Percentiles rank a stretch among this genome's conserved stretches.
Conservation (phyloP, 2,797 vertebrate species). For the Emydoidea blandingii region DNA sequence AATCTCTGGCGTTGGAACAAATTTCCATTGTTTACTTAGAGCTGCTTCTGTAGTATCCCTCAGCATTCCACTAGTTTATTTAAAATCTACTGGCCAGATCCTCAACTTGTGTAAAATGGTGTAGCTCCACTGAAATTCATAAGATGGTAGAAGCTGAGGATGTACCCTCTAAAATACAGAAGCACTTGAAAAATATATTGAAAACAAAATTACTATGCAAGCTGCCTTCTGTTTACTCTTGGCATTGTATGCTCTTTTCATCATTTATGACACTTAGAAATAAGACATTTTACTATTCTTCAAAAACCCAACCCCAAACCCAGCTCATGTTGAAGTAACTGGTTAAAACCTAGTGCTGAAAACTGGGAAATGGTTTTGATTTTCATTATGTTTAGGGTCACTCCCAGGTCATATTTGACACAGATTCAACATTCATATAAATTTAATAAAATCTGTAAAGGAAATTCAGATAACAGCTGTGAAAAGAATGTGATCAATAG, state of each 20-base stretch:
- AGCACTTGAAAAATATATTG: constrained; percentile 53
- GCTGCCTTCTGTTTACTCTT: constrained; percentile 64
- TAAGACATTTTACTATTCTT: background rate
- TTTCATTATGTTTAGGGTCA: constrained; percentile 76
- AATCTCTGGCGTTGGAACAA: constrained; percentile 52
- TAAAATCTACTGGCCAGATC: constrained; percentile 62
- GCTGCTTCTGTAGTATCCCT: background rate
- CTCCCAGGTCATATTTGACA: constrained; percentile 72
- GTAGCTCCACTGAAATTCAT: background rate
- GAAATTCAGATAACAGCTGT: constrained; percentile 76
- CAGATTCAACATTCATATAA: constrained; percentile 77
- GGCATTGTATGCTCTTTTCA: constrained; percentile 61
- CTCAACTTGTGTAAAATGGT: background rate
- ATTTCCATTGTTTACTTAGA: constrained; percentile 56
- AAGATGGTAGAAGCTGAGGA: background rate
- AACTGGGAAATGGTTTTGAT: constrained; percentile 75
- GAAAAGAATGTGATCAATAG: constrained; percentile 75
- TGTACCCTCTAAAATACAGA: constrained; percentile 54
- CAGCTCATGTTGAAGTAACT: constrained; percentile 71
- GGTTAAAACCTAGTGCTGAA: constrained; percentile 74
- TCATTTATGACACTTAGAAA: constrained; percentile 67
- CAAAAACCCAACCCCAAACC: background rate
- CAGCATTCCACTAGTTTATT: constrained; percentile 48
- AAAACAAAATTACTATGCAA: constrained; percentile 64
- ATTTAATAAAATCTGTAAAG: constrained; percentile 80